Evolutionary conservation across 2,113 vertebrate species (phyloP).

Genomic region (Leptobrachium ailaonicum): DNA sequence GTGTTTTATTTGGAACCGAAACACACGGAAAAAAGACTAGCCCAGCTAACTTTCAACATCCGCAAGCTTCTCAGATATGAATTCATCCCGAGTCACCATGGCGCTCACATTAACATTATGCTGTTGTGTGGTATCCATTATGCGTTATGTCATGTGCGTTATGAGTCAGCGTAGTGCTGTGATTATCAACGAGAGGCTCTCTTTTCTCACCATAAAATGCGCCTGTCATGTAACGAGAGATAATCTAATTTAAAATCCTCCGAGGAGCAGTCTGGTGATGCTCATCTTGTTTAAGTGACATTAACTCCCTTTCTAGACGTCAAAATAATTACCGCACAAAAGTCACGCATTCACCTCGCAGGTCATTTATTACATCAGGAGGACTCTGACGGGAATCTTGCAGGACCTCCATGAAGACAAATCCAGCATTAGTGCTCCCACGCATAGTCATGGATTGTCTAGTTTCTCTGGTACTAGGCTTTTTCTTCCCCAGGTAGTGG

Average conservation of each 20-base stretch:
- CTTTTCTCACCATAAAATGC: neutral
- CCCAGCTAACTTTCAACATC: too few relatives aligned
- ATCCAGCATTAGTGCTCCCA: neutral
- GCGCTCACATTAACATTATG: neutral
- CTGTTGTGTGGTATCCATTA: neutral
- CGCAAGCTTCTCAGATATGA: too few relatives aligned
- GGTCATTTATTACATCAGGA: neutral
- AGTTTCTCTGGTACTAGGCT: too few relatives aligned
- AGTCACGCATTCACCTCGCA: conserved; percentile 1
- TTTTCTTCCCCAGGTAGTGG: too few relatives aligned
- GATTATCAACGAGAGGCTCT: neutral
- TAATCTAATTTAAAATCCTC: neutral
- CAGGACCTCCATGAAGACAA: neutral
- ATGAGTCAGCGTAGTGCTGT: neutral
- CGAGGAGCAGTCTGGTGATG: neutral
- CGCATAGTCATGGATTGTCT: too few relatives aligned
- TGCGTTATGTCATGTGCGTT: neutral
- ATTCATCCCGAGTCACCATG: too few relatives aligned
- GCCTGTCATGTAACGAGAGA: neutral
- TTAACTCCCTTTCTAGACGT: neutral
- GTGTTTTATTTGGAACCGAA: too few relatives aligned
- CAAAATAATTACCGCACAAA: neutral
- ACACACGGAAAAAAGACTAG: too few relatives aligned
- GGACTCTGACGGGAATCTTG: conserved; percentile 13
- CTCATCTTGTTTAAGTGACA: neutral